Conservation (phyloP, 2,888 invertebrate species). For the Meiosimyza decipiens region DNA sequence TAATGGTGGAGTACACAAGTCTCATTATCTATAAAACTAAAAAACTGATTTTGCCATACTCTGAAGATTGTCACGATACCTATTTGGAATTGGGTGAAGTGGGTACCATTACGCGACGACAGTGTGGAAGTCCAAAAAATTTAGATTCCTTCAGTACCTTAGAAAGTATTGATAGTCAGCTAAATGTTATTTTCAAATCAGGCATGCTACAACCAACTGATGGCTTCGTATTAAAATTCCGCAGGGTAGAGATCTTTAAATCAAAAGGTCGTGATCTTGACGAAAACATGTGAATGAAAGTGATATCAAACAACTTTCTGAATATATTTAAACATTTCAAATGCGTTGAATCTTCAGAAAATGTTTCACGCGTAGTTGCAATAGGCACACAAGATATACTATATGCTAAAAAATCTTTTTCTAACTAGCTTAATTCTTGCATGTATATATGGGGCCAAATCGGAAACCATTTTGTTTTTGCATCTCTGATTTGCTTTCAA, state of each 20-base stretch:
- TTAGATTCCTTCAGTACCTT: constrained; percentile 66
- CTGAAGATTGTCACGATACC: constrained; percentile 73
- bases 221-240: constrained; percentile 52
- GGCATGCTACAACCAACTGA: constrained; percentile 62
- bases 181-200: constrained; percentile 75
- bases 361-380: too few species aligned
- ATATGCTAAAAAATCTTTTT: too few species aligned
- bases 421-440: too few species aligned
- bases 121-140: constrained; percentile 71
- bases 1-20: constrained; percentile 72
- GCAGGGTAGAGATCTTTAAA: constrained; percentile 39
- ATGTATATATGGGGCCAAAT: too few species aligned
- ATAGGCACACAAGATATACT: too few species aligned
- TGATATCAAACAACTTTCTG: too few species aligned
- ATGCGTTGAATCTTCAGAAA: too few species aligned
- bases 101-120: constrained; percentile 68
- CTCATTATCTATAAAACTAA: constrained; percentile 46
- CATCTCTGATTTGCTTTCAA: too few species aligned
- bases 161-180: constrained; percentile 71
- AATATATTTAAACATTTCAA: too few species aligned
- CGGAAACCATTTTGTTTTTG: too few species aligned
- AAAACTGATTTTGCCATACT: constrained; percentile 50
- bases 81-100: constrained; percentile 68
- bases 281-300: too few species aligned
- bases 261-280: background rate